Conservation (phyloP, 2,888 invertebrate species). For the Ochropacha duplaris region DNA sequence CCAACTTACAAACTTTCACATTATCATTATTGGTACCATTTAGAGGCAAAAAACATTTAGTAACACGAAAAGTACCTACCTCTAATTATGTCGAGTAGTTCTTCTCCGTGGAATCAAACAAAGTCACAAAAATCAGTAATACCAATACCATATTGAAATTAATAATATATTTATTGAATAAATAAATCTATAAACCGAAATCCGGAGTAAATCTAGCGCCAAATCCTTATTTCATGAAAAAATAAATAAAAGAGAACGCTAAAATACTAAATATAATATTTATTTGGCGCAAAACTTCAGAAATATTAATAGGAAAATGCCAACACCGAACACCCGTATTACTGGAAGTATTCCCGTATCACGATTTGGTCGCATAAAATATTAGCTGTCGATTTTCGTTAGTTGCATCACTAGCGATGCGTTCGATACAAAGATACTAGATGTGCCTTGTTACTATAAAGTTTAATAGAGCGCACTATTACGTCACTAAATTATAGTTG, state of each 20-base stretch:
- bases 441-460: conserved; percentile 22
- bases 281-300: conserved; percentile 5
- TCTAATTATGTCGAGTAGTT: too few relatives aligned
- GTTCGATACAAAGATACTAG: conserved; percentile 20
- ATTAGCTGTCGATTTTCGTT: conserved; percentile 64
- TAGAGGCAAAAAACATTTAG: too few relatives aligned
- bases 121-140: too few relatives aligned
- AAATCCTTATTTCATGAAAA: not conserved
- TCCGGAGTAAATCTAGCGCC: not conserved
- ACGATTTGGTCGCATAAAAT: conserved; percentile 55
- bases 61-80: too few relatives aligned
- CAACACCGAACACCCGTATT: conserved; percentile 25
- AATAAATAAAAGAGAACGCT: too few relatives aligned
- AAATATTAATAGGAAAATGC: conserved; percentile 52
- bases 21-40: too few relatives aligned
- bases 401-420: conserved; percentile 54
- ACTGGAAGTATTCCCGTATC: conserved; percentile 29
- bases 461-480: not conserved
- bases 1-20: too few relatives aligned
- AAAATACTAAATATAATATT: conserved; percentile 17
- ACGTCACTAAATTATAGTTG: too few relatives aligned
- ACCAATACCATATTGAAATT: too few relatives aligned
- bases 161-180: too few relatives aligned
- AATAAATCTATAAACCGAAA: not conserved
- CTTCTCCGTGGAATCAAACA: too few relatives aligned